phyloP scores from a whole-genome alignment of 1,140 invertebrate species.

The Diprion similis region DNA sequence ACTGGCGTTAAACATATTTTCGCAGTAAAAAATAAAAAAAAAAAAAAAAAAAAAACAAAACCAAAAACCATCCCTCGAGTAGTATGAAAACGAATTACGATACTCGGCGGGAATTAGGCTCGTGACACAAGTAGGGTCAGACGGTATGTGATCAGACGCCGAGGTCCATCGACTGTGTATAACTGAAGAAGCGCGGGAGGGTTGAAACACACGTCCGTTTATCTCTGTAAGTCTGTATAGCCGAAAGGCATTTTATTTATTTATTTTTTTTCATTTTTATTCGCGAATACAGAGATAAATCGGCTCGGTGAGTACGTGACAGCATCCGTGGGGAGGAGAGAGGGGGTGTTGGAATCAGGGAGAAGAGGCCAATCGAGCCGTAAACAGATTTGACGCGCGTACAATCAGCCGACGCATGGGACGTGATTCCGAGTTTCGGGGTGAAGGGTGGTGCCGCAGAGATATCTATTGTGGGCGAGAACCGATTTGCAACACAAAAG shows the following conservation, averaged over 20 bases:
- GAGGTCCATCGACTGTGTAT: background rate
- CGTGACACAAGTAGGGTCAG: background rate
- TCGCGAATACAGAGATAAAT: background rate
- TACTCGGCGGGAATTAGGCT: background rate
- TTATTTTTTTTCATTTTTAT: background rate
- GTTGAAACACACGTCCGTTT: background rate
- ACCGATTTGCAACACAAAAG: conserved; percentile 4
- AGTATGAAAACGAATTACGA: background rate
- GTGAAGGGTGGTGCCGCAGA: background rate
- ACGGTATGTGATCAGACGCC: background rate
- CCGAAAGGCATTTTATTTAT: background rate
- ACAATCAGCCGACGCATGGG: background rate
- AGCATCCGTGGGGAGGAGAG: background rate
- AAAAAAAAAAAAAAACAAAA: background rate
- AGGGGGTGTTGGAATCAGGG: background rate
- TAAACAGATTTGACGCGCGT: conserved; percentile 2
- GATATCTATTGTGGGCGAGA: background rate
- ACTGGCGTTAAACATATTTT: background rate
- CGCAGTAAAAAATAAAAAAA: background rate
- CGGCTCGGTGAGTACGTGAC: background rate
- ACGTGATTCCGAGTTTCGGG: background rate
- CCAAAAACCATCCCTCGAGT: background rate
- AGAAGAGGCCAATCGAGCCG: conserved; percentile 1
- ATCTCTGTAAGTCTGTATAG: background rate
- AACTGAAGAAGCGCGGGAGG: background rate